These are phyloP conservation scores for Haliclystus octoradiatus DNA, from an alignment of 30 jellyfish, hydroid and myxozoan genomes.

Conservation along the genomic window DNA sequence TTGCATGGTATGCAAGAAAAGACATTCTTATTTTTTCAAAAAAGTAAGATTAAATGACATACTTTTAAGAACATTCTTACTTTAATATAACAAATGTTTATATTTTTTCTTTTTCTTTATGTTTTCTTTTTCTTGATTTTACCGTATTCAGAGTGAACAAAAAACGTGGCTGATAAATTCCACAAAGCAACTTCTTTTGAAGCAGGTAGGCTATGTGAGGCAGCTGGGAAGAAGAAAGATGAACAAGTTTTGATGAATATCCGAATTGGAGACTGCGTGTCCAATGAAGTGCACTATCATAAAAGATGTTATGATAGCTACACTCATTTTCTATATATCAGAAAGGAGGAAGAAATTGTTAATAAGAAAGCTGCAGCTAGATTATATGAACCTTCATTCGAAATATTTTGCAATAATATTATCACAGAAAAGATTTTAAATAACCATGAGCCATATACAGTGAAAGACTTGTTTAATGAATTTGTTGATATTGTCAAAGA, in stretches of 20 bases:
- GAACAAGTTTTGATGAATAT: conserved; percentile 11
- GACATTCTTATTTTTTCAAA: conserved; percentile 7
- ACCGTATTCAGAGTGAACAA: no score
- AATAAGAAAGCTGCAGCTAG: neutral
- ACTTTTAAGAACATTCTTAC: no score
- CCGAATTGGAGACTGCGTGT: conserved; percentile 26
- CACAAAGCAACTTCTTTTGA: conserved; percentile 4
- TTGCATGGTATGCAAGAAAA: conserved; percentile 26
- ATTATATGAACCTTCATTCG: conserved; percentile 12
- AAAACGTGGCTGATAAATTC: no score
- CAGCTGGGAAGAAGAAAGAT: conserved; percentile 23
- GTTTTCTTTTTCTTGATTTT: no score
- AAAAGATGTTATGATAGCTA: conserved; percentile 18
- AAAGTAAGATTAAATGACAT: no score
- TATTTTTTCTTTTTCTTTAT: no score
- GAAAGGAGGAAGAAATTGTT: neutral
- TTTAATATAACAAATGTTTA: no score
- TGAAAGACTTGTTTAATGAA: neutral
- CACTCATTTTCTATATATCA: conserved; percentile 9
- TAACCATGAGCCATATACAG: neutral
- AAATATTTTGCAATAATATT: conserved; percentile 10
- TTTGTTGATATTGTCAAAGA: no score
- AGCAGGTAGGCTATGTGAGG: conserved; percentile 32
- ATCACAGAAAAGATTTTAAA: conserved; percentile 5
- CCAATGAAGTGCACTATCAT: conserved; percentile 24